Evolutionary conservation across 2,888 invertebrate genomes (phyloP).

Genomic region (Oscheius onirici): DNA sequence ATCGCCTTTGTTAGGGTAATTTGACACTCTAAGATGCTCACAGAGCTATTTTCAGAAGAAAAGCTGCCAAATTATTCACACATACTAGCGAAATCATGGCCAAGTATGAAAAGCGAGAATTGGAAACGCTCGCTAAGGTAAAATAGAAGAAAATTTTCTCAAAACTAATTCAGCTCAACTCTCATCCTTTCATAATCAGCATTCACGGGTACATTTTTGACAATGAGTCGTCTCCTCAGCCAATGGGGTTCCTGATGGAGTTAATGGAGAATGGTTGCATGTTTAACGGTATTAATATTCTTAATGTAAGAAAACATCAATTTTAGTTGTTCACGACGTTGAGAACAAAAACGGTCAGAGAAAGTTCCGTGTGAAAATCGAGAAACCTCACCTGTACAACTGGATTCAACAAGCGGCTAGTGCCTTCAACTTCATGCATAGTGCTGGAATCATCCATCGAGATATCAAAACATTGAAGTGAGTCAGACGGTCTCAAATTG

Average conservation of each 20-base stretch:
- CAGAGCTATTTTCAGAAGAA: slow-evolving; percentile 12
- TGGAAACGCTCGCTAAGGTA: slow-evolving; percentile 23
- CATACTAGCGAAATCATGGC: slow-evolving; percentile 10
- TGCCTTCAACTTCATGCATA: slow-evolving; percentile 32
- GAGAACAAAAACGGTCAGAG: neutral
- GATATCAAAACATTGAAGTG: slow-evolving; percentile 32
- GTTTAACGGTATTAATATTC: slow-evolving; percentile 18
- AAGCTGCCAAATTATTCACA: slow-evolving; percentile 26
- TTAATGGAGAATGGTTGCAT: slow-evolving; percentile 29
- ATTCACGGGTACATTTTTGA: slow-evolving; percentile 31
- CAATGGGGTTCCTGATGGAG: slow-evolving; percentile 29
- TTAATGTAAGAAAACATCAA: neutral
- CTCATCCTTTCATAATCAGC: slow-evolving; percentile 29
- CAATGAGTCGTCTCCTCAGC: slow-evolving; percentile 19
- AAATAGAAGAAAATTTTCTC: neutral
- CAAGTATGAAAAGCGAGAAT: slow-evolving; percentile 27
- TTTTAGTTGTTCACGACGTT: slow-evolving; percentile 25
- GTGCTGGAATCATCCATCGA: slow-evolving; percentile 27
- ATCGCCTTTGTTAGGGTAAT: slow-evolving; percentile 21
- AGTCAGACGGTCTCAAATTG: neutral
- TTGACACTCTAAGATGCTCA: neutral
- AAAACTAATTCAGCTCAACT: slow-evolving; percentile 14
- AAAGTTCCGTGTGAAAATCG: slow-evolving; percentile 18
- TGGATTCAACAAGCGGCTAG: slow-evolving; percentile 32
- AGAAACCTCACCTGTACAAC: slow-evolving; percentile 27